Conservation (phyloP, 92 coral and sea anemone species). For the Epizoanthus stellaris region DNA sequence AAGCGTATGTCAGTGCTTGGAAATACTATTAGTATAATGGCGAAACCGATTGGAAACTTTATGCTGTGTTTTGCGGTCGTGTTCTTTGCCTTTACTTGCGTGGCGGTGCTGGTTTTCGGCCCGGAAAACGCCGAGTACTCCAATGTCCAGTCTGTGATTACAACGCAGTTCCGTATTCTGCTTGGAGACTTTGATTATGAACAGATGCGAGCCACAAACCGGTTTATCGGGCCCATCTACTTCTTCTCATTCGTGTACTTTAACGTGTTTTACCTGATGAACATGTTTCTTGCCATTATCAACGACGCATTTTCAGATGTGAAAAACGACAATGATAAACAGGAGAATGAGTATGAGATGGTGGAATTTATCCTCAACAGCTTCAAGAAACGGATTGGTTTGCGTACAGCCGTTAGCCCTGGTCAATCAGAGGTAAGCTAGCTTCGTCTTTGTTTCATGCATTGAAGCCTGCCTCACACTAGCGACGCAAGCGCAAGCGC, state of each 20-base stretch:
- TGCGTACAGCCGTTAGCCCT: constrained; percentile 13
- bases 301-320: constrained; percentile 89
- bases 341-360: constrained; percentile 84
- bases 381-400: constrained; percentile 63
- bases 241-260: constrained; percentile 90
- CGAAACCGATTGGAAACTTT: constrained; percentile 80
- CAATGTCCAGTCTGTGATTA: constrained; percentile 59
- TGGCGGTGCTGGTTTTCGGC: constrained; percentile 78
- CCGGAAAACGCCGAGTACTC: constrained; percentile 55
- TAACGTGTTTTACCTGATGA: constrained; percentile 82
- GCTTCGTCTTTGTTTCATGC: background rate
- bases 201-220: constrained; percentile 56
- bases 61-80: constrained; percentile 72
- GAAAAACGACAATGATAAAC: constrained; percentile 64
- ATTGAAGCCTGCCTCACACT: background rate
- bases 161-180: constrained; percentile 76
- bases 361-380: constrained; percentile 74
- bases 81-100: constrained; percentile 70
- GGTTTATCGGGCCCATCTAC: constrained; percentile 78
- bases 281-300: constrained; percentile 96
- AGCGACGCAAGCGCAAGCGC: background rate
- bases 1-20: constrained; percentile 88
- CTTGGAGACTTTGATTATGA: constrained; percentile 92
- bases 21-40: constrained; percentile 70
- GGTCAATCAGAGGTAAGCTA: background rate